Percentiles rank a stretch among this genome's conserved stretches.
Conservation (phyloP, 2,888 invertebrate genomes). For the Muschampia plurimacula region DNA sequence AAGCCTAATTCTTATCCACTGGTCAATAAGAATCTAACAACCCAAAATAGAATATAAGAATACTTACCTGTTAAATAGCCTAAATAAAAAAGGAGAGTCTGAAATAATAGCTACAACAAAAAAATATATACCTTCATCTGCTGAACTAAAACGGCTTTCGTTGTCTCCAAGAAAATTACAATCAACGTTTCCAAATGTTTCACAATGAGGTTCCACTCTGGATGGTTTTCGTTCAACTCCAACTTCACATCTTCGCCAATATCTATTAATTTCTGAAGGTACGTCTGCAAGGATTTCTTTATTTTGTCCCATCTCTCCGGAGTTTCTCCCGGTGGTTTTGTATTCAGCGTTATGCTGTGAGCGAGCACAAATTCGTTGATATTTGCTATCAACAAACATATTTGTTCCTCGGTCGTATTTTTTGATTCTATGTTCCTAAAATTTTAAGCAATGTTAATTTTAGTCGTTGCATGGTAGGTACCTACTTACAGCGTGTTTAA, state of each 20-base stretch:
- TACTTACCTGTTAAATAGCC: too few species aligned
- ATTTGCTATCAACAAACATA: slow-evolving; percentile 81
- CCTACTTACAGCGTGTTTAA: neutral
- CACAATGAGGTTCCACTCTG: slow-evolving; percentile 71
- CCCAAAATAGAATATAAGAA: too few species aligned
- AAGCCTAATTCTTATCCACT: too few species aligned
- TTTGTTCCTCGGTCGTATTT: slow-evolving; percentile 70
- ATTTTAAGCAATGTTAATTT: slow-evolving; percentile 31
- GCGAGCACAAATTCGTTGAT: slow-evolving; percentile 85
- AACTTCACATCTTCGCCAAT: slow-evolving; percentile 80
- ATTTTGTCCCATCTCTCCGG: slow-evolving; percentile 82
- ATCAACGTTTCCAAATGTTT: slow-evolving; percentile 82
- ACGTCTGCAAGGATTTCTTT: slow-evolving; percentile 74
- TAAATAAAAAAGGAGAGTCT: neutral
- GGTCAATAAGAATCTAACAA: too few species aligned
- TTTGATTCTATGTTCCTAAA: slow-evolving; percentile 73
- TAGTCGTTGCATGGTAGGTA: neutral
- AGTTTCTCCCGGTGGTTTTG: slow-evolving; percentile 79
- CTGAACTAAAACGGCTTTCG: slow-evolving; percentile 84
- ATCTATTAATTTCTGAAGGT: slow-evolving; percentile 78
- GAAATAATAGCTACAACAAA: neutral
- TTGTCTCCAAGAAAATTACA: slow-evolving; percentile 84
- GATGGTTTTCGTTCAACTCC: slow-evolving; percentile 74
- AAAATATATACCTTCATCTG: slow-evolving; percentile 81
- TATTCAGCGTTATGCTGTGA: slow-evolving; percentile 80